phyloP scores from a whole-genome alignment of 2,113 vertebrate species.

The Dolichotis patagonum region DNA sequence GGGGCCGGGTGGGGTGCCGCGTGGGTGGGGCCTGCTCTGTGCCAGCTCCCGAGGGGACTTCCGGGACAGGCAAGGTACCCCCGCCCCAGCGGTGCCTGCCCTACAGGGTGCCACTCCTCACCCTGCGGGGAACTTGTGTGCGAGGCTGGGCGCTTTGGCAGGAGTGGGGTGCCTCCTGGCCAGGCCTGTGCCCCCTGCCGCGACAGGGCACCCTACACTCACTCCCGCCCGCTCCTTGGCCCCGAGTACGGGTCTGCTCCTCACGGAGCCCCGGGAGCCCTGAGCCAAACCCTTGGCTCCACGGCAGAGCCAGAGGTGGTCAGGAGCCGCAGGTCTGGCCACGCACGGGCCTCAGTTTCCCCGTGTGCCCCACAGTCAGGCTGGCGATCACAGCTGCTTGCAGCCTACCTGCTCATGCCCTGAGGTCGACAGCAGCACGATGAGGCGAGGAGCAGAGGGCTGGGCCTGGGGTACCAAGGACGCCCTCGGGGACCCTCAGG shows the following conservation, averaged over 20 bases:
- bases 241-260: background rate
- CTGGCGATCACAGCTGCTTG: background rate
- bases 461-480: background rate
- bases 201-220: background rate
- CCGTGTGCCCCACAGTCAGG: fast-evolving
- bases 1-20: background rate
- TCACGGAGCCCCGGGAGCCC: background rate
- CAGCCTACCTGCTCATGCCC: background rate
- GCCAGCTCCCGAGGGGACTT: background rate
- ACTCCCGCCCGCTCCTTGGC: fast-evolving
- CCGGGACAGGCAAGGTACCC: fast-evolving
- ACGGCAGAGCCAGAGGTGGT: background rate
- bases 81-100: background rate
- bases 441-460: fast-evolving
- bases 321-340: fast-evolving
- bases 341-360: slow-evolving; percentile 24
- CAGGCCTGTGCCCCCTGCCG: background rate
- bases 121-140: fast-evolving
- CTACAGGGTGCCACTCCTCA: too few relatives aligned
- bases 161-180: background rate
- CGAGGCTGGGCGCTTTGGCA: fast-evolving
- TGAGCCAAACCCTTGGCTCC: fast-evolving
- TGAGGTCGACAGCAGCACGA: too few relatives aligned
- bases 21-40: fast-evolving
- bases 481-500: background rate